Evolutionary conservation across 2,113 vertebrate genomes (phyloP).

Genomic region (Paratilapia polleni): DNA sequence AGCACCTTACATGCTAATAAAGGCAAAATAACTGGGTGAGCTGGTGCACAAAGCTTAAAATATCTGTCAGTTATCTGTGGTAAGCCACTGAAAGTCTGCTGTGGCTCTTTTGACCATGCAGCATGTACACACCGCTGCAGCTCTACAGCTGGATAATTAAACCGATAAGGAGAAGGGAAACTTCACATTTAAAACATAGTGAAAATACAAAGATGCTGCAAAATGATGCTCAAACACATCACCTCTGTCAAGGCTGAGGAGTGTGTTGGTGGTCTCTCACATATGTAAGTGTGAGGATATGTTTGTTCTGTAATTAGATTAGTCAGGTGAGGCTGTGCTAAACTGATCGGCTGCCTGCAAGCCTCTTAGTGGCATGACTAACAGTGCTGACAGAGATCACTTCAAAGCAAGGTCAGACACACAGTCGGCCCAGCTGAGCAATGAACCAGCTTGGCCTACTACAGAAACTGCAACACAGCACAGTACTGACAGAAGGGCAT

Average conservation of each 20-base stretch:
- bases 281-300: slow-evolving; percentile 8
- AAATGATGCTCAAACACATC: not conserved
- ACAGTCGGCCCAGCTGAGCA: not conserved
- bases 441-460: slow-evolving; percentile 7
- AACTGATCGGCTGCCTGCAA: slow-evolving; percentile 76
- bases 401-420: slow-evolving; percentile 67
- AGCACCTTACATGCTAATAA: slow-evolving; percentile 1
- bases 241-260: not conserved
- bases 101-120: slow-evolving; percentile 16
- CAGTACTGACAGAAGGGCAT: not conserved
- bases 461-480: not conserved
- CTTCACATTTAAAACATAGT: not conserved
- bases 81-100: slow-evolving; percentile 36
- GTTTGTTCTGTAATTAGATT: slow-evolving; percentile 79
- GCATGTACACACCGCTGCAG: not conserved
- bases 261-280: not conserved
- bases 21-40: slow-evolving; percentile 22
- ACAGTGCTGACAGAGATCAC: slow-evolving; percentile 64
- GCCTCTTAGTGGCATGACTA: slow-evolving; percentile 75
- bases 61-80: slow-evolving; percentile 14
- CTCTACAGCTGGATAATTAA: slow-evolving; percentile 33
- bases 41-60: slow-evolving; percentile 30
- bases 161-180: not conserved
- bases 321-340: slow-evolving; percentile 76
- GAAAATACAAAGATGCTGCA: not conserved